These are phyloP conservation scores for Norana najaformis DNA, from an alignment of 2,888 invertebrate species.

Conservation along the genomic window DNA sequence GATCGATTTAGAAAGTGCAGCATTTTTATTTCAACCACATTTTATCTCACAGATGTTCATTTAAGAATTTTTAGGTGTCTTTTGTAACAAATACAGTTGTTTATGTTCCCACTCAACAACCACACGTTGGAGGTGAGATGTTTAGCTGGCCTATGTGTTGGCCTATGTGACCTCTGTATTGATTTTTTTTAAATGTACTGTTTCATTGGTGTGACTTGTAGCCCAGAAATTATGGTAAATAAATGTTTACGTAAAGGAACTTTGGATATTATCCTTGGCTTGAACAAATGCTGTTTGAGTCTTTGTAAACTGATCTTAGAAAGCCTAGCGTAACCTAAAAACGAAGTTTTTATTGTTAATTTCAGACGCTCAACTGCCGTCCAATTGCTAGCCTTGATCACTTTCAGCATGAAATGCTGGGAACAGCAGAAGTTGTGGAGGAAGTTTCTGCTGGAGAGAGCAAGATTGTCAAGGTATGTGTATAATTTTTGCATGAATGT, in stretches of 20 bases:
- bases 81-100: too few species aligned
- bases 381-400: conserved; percentile 99
- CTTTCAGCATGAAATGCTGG: conserved; percentile 87
- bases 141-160: too few species aligned
- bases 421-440: conserved; percentile 89
- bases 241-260: neutral
- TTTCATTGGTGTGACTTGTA: neutral
- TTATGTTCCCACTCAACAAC: neutral
- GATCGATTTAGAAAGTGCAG: too few species aligned
- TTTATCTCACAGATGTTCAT: too few species aligned
- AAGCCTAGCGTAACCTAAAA: neutral
- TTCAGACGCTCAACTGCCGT: conserved; percentile 80
- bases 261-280: neutral
- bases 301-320: too few species aligned
- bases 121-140: neutral
- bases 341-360: conserved; percentile 29
- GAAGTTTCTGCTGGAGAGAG: conserved; percentile 81
- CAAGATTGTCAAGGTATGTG: conserved; percentile 81
- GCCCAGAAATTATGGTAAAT: too few species aligned
- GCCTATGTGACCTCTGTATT: neutral
- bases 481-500: neutral
- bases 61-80: too few species aligned
- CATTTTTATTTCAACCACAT: too few species aligned
- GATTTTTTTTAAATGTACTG: neutral
- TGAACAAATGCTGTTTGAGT: neutral